Base-by-base conservation (phyloP, 2,113 vertebrate species). In the Vulpes vulpes region DNA sequence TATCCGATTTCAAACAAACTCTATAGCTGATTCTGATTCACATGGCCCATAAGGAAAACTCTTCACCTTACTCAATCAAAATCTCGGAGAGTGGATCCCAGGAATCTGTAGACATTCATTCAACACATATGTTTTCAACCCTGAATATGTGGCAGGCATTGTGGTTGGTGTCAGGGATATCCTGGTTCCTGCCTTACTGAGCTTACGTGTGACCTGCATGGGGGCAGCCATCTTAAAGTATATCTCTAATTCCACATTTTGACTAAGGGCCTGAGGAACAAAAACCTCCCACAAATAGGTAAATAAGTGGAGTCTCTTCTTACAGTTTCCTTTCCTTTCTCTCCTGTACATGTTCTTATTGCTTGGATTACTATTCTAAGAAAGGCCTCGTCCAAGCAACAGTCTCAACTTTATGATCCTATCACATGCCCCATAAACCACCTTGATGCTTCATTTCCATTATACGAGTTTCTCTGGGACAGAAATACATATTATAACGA, bases 351-450 rank as follows among this genome's bases (percentile, higher is more conserved):
- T 97, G 90, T 94, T 71, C 12, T 93, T 91, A 55, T 90, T 98
- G 38, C 80, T 96, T 97, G n/a, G 83, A 94, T 97, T 96, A 95
- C 65, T 97, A 78, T 90, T 94, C 78, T 93, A 94, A 94, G 82
- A 98, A 97, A 98, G 53, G 57, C 97, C 96, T 98, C 14, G 67
- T 92, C 73, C 78, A 98, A 96, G 91, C 71, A 94, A 69, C 86
- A 96, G 30, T 32, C 94, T 96, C 87, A 71, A 98, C 74, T 88
- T 97, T 91, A 97, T 94, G 92, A 96, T 98, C 62, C 79, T 96
- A 94, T 91, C 81, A 74, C 64, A 97, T 97, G 97, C 62, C 30
- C 78, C 71, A 20, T 53, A 98, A 98, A 98, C 78, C 38, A 95
- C 20, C 74, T 89, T 0, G 32, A 96, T 89, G 94, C 96, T 96